These are phyloP conservation scores for Euura saliciscinereae DNA, from an alignment of 1,140 invertebrate genomes.

Conservation along the genomic window DNA sequence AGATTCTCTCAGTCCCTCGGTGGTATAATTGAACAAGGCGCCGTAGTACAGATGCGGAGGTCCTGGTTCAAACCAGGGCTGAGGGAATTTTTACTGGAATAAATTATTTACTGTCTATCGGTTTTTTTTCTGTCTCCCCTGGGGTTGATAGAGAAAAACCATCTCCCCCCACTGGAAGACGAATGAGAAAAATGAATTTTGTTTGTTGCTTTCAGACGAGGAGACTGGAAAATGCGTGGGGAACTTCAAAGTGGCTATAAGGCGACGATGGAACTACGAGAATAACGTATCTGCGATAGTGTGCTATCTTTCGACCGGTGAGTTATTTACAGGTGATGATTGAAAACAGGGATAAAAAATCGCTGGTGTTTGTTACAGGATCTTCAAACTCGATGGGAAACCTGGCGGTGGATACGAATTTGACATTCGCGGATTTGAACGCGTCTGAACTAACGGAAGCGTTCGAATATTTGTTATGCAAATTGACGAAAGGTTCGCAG, in stretches of 20 bases:
- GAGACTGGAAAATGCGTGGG: conserved; percentile 84
- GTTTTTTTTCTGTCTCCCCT: too few relatives aligned
- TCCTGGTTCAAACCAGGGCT: too few relatives aligned
- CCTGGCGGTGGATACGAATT: conserved; percentile 63
- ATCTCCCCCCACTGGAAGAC: conserved; percentile 4
- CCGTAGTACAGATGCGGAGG: too few relatives aligned
- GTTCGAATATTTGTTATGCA: conserved; percentile 74
- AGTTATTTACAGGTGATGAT: conserved; percentile 27
- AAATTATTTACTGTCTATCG: too few relatives aligned
- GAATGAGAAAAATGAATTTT: too few relatives aligned
- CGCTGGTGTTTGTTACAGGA: conserved; percentile 46
- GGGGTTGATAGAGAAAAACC: not conserved
- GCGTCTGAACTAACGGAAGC: conserved; percentile 68
- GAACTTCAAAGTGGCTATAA: conserved; percentile 79
- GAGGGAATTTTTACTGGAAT: too few relatives aligned
- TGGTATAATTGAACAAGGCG: too few relatives aligned
- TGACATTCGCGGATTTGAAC: conserved; percentile 64
- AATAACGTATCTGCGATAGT: conserved; percentile 85
- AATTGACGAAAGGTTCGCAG: conserved; percentile 72
- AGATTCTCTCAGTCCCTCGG: too few relatives aligned
- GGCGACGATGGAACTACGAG: conserved; percentile 85
- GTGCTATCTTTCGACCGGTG: conserved; percentile 78
- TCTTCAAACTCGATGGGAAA: conserved; percentile 71
- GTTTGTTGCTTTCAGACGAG: conserved; percentile 79
- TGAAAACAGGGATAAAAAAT: conserved; percentile 12